phyloP scores from a whole-genome alignment of 1,140 invertebrate genomes.

The Bombyx mandarina region DNA sequence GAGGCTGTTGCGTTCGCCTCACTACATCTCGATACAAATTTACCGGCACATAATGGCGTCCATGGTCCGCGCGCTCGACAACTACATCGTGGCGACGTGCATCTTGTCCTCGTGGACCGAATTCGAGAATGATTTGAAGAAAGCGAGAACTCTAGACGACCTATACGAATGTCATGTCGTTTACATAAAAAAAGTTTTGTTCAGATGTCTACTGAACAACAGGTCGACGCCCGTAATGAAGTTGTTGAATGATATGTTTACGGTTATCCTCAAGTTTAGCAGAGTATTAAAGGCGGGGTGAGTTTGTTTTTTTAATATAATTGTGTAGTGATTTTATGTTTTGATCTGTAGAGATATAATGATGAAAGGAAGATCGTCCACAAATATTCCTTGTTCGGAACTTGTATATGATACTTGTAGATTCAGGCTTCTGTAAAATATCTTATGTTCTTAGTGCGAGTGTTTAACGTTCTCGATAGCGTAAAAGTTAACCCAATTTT shows the following conservation, averaged over 20 bases:
- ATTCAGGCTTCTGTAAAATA: too few species aligned
- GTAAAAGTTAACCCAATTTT: too few species aligned
- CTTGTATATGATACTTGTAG: too few species aligned
- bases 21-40: constrained; percentile 76
- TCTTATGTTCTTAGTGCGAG: too few species aligned
- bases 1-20: constrained; percentile 67
- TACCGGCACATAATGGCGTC: constrained; percentile 81
- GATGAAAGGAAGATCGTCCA: too few species aligned
- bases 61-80: constrained; percentile 79
- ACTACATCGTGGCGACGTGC: constrained; percentile 80
- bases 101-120: constrained; percentile 79
- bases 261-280: constrained; percentile 80
- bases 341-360: too few species aligned
- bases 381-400: too few species aligned
- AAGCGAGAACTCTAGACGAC: constrained; percentile 76
- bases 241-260: constrained; percentile 77
- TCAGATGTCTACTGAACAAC: constrained; percentile 78
- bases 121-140: constrained; percentile 77
- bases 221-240: constrained; percentile 76
- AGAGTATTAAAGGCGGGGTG: constrained; percentile 61
- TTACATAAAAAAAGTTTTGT: constrained; percentile 81
- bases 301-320: constrained; percentile 15
- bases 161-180: constrained; percentile 77
- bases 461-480: too few species aligned
- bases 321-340: too few species aligned